These are phyloP conservation scores for Harpagus bidentatus DNA, from an alignment of 2,113 vertebrate genomes.

Conservation along the genomic window DNA sequence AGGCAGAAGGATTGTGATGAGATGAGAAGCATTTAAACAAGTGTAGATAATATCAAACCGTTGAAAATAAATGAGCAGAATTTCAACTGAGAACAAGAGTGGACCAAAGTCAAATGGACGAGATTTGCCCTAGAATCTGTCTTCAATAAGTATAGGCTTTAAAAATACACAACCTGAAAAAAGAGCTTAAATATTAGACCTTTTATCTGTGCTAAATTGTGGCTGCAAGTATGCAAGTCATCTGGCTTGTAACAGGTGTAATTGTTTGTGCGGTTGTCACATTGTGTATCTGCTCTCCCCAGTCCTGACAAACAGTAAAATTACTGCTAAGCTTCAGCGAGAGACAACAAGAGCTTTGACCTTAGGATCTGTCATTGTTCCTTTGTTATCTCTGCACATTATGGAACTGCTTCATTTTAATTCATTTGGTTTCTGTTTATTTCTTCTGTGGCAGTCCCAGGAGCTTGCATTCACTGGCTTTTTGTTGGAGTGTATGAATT, in stretches of 20 bases:
- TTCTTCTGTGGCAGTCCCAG: not conserved
- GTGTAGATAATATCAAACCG: not conserved
- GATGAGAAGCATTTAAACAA: not conserved
- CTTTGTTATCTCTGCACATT: not conserved
- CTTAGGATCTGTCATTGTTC: conserved; percentile 31
- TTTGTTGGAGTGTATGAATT: not conserved
- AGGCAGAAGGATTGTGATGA: not conserved
- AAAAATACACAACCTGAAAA: conserved; percentile 17
- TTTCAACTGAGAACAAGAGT: not conserved
- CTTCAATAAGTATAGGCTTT: not conserved
- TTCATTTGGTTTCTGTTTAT: conserved; percentile 21
- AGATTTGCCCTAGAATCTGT: not conserved
- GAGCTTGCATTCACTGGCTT: not conserved
- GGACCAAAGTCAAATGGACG: not conserved
- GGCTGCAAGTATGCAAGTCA: conserved; percentile 4
- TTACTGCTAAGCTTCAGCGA: not conserved
- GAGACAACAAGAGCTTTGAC: conserved; percentile 12
- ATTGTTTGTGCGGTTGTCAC: not conserved
- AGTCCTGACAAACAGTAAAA: not conserved
- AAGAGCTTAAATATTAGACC: not conserved
- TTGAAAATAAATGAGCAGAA: not conserved
- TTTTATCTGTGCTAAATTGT: conserved; percentile 21
- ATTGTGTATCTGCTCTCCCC: not conserved
- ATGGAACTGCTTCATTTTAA: not conserved
- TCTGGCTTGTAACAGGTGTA: conserved; percentile 1